Evolutionary conservation across 2,888 invertebrate species (phyloP), one percentile per base, ranked within the genome.

Genomic region (Melolontha melolontha): DNA sequence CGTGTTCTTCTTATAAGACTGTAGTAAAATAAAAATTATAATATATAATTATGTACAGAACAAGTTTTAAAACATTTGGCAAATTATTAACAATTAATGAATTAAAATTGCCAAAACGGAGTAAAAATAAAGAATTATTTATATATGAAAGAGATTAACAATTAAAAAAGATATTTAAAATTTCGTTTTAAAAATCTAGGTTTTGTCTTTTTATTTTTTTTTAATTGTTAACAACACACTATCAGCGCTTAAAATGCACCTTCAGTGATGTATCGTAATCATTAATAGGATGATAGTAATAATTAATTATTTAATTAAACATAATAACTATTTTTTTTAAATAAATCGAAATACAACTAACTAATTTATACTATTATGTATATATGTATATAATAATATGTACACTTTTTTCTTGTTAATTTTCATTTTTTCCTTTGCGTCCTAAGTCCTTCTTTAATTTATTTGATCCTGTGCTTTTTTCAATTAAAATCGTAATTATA

Each of bases 381-480:
- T 34, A 34, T 34, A 34, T 34, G 2, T 34, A 34, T 34, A 34
- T 34, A 34, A 70, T 62, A 62, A 57, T 78, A 79, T 78, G 71
- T 78, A 79, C 78, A 78, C 71, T 70, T 62, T 16, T 47, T 47
- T 47, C 59, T 22, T 44, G 12, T 22, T 57, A 17, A 42, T 22
- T 27, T 57, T 57, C 57, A 42, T 57, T 34, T n/a, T 17, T n/a
- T 47, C 29, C 34, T 14, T 49, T 29, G 11, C 17, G 11, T 47
- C 17, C 17, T 34, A 34, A 34, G 34, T 34, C 6, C 34, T 34
- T 47, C 34, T 22, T 22, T 22, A 22, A 16, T 47, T 75, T 73
- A 75, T 74, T 75, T 75, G 76, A 75, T 76, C 77, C 73, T 75
- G 74, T 74, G 75, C 71, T 72, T 73, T 74, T 72, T 71, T 71